phyloP scores from a whole-genome alignment of 2,888 invertebrate species.

The Cheilosia soror region DNA sequence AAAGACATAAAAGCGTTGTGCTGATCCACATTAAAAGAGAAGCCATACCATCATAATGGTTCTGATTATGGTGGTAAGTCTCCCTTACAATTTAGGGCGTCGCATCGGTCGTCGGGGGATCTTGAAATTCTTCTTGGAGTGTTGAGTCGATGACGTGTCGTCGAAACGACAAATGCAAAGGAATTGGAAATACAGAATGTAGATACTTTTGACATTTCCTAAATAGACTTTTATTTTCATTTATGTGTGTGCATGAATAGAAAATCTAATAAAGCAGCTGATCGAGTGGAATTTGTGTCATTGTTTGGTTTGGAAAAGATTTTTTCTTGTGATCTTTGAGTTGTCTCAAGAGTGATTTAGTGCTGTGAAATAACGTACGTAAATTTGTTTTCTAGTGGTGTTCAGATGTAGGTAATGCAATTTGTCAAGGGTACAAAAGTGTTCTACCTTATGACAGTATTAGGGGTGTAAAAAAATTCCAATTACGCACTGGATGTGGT shows the following conservation, averaged over 20 bases:
- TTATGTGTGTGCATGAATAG: background rate
- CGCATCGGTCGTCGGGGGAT: conserved; percentile 1
- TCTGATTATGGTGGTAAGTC: background rate
- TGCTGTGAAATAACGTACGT: background rate
- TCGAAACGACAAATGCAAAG: background rate
- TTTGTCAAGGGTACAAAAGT: background rate
- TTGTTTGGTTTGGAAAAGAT: conserved; percentile 22
- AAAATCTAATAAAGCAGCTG: conserved; percentile 10
- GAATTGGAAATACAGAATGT: background rate
- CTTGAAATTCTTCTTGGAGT: conserved; percentile 12
- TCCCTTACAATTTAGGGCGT: background rate
- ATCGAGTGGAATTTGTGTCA: conserved; percentile 13
- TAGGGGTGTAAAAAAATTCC: too few relatives aligned
- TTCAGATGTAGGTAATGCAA: background rate
- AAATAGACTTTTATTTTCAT: background rate
- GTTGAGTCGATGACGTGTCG: background rate
- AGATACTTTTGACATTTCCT: conserved; percentile 9
- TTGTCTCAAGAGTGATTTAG: conserved; percentile 38
- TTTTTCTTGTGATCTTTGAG: conserved; percentile 23
- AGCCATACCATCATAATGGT: background rate
- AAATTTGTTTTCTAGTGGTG: background rate
- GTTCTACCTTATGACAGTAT: background rate
- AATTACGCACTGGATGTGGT: too few relatives aligned
- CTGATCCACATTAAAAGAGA: background rate
- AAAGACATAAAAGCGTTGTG: background rate